A percentile compares a stretch with the other conserved stretches of the same genome.
Evolutionary conservation across 1,140 invertebrate species (phyloP).

Genomic region (Oscheius sp.): DNA sequence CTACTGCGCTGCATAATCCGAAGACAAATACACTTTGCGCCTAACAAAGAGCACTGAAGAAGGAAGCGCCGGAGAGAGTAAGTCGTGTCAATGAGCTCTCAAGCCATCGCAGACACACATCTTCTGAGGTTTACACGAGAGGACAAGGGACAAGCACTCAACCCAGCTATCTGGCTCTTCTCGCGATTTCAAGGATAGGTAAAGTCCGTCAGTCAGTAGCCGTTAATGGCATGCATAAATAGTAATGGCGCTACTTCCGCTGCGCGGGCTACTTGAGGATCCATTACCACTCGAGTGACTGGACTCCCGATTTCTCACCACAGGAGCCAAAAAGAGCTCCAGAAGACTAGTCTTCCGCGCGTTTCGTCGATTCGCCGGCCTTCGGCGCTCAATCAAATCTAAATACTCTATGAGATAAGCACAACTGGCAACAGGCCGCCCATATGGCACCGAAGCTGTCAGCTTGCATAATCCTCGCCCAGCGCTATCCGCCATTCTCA

Average conservation of each 20-base stretch:
- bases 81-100: slow-evolving; percentile 5
- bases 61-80: neutral
- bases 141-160: no score
- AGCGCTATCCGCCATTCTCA: no score
- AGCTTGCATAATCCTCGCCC: no score
- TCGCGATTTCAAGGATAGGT: no score
- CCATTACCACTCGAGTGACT: slow-evolving; percentile 10
- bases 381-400: no score
- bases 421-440: no score
- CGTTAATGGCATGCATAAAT: slow-evolving; percentile 8
- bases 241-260: neutral
- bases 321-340: neutral
- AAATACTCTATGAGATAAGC: no score
- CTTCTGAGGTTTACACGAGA: neutral
- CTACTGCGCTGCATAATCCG: no score
- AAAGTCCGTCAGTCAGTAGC: neutral
- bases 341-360: no score
- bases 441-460: no score
- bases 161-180: no score
- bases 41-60: neutral
- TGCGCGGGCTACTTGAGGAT: slow-evolving; percentile 3
- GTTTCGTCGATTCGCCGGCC: no score
- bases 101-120: neutral
- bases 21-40: neutral
- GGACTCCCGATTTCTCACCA: neutral